Evolutionary conservation across 2,113 vertebrate genomes (phyloP), one percentile per base, ranked within the genome.

Genomic region (Siphamia tubifer): DNA sequence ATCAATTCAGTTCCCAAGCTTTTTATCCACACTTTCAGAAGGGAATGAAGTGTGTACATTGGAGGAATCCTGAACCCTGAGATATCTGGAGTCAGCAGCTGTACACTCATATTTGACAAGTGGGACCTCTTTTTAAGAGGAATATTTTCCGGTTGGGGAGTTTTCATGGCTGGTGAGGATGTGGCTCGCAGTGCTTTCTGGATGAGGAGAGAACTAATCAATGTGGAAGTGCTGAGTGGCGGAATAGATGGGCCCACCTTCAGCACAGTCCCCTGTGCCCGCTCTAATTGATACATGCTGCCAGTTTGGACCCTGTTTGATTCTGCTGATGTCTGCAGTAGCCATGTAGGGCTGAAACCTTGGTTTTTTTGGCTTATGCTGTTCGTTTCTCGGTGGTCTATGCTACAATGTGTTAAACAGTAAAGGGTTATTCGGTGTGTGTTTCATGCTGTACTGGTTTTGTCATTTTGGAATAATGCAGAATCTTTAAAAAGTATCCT

Each of bases 151-250:
- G 28, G 82, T 79, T 68, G 66, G 74, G 68, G 71, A 68, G 80
- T 66, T 89, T 86, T 87, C 67, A 77, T 77, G 68, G 48, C 79
- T 48, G 42, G 34, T 55, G 68, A 73, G 40, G 68, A 79, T 24
- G 40, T 23, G 25, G 40, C 52, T 76, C 20, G 1, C 31, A 11
- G 38, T 32, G 77, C 66, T 79, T 57, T 71, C 83, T 81, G 75
- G 79, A 49, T 55, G 64, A 85, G 60, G 58, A 79, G 56, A 81
- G 63, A 82, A 69, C 51, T 78, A 75, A 91, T 86, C 83, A 87
- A 81, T 82, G 74, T 36, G 64, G 68, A 73, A 86, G 64, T 82
- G 86, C 87, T 89, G 83, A 88, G 83, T 78, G 53, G 78, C 5
- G 28, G 62, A 86, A 57, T 79, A 73, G 74, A 86, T 68, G 76